A percentile compares a stretch with the other conserved stretches of the same genome.
phyloP scores from a whole-genome alignment of 2,113 vertebrate genomes.

The Trochalopteron elliotii region DNA sequence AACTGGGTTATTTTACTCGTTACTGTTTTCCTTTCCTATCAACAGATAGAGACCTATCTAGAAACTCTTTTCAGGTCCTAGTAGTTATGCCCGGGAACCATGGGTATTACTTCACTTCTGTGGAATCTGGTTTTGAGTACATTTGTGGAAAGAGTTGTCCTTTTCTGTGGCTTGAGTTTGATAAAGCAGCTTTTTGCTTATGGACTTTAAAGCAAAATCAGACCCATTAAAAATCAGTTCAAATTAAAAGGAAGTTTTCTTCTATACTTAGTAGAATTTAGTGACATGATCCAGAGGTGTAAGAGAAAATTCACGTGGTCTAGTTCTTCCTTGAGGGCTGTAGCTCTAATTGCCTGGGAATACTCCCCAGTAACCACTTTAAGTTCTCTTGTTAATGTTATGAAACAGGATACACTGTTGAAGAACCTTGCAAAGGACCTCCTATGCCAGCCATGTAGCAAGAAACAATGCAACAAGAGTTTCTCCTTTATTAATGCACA shows the following conservation, averaged over 20 bases:
- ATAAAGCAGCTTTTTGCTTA: background rate
- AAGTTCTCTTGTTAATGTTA: background rate
- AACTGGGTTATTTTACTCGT: background rate
- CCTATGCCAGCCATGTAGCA: background rate
- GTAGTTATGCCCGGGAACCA: background rate
- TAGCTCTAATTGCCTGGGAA: background rate
- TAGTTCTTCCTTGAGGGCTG: background rate
- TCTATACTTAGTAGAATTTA: background rate
- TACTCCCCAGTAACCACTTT: background rate
- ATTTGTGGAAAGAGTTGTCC: background rate
- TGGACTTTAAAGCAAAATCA: background rate
- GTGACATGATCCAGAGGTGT: background rate
- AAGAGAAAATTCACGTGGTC: background rate
- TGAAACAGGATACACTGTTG: background rate
- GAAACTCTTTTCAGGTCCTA: background rate
- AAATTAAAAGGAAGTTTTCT: background rate
- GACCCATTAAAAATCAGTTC: background rate
- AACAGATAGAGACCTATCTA: background rate
- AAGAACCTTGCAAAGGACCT: background rate
- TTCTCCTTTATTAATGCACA: background rate
- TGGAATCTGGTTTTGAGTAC: background rate
- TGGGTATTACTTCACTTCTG: background rate
- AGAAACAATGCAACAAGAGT: background rate
- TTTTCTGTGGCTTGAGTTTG: background rate
- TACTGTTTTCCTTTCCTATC: background rate